Conservation (phyloP, 1,140 invertebrate genomes). For the Lasaia peninsularis region DNA sequence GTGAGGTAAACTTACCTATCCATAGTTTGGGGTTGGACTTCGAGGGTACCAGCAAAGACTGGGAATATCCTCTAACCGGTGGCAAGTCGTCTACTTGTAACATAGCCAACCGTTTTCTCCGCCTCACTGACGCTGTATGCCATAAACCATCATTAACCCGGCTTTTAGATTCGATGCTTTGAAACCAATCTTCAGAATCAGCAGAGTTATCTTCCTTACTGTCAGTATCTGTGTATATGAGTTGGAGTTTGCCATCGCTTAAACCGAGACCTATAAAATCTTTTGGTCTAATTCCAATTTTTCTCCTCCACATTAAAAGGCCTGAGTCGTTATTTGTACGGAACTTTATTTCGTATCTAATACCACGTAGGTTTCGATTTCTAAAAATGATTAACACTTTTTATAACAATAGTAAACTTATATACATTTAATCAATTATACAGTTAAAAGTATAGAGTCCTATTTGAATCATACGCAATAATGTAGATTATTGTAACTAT, state of each 20-base stretch:
- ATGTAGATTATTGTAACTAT: too few species aligned
- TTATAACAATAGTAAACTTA: constrained; percentile 14
- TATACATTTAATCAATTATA: too few species aligned
- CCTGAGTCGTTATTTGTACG: constrained; percentile 82
- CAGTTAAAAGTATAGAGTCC: too few species aligned
- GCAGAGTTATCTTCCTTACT: constrained; percentile 55
- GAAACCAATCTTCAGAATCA: constrained; percentile 68
- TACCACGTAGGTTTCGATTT: constrained; percentile 81
- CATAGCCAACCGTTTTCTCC: constrained; percentile 82
- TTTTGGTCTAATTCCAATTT: constrained; percentile 66
- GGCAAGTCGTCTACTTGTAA: constrained; percentile 83
- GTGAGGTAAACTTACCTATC: constrained; percentile 78
- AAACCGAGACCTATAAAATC: constrained; percentile 74
- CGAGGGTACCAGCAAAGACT: constrained; percentile 81
- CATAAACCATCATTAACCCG: constrained; percentile 84
- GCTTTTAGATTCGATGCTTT: constrained; percentile 74
- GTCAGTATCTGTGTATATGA: constrained; percentile 72
- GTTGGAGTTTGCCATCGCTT: constrained; percentile 61
- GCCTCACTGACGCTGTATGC: constrained; percentile 83
- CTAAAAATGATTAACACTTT: constrained; percentile 49
- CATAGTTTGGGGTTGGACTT: constrained; percentile 87
- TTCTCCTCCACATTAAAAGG: constrained; percentile 82
- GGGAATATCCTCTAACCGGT: constrained; percentile 80
- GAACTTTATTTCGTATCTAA: constrained; percentile 85
- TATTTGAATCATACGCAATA: too few species aligned